These are phyloP conservation scores for Pedionomus torquatus DNA, from an alignment of 2,113 vertebrate species.

Conservation along the genomic window DNA sequence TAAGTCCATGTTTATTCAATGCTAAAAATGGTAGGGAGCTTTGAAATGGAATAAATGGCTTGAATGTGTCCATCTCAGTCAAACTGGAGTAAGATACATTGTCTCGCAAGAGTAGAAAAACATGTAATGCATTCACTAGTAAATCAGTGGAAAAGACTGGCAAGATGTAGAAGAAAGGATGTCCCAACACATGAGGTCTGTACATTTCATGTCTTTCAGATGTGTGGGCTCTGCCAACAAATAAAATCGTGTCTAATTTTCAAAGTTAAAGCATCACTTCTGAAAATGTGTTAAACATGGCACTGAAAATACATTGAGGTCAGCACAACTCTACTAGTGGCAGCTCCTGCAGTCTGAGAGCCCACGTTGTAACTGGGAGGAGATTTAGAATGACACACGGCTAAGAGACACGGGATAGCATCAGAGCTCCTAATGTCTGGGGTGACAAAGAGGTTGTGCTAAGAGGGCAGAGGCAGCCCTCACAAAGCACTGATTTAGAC, in stretches of 20 bases:
- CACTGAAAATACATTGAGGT: not conserved
- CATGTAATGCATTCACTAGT: not conserved
- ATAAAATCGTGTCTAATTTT: not conserved
- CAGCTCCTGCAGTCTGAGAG: not conserved
- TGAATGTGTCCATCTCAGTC: not conserved
- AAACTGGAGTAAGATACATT: not conserved
- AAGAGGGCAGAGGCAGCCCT: not conserved
- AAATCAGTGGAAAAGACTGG: not conserved
- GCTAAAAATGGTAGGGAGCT: not conserved
- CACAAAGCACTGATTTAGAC: not conserved
- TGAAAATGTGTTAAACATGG: not conserved
- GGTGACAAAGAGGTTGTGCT: not conserved
- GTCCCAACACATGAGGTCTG: not conserved
- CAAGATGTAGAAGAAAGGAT: not conserved
- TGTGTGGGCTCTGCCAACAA: not conserved
- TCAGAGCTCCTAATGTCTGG: rapidly evolving
- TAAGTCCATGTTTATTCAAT: not conserved
- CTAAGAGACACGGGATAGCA: not conserved
- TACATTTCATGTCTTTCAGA: not conserved
- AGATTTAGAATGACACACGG: rapidly evolving
- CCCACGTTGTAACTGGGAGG: not conserved
- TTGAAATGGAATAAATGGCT: not conserved
- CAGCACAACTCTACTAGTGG: not conserved
- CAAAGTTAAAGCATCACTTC: not conserved
- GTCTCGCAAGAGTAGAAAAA: not conserved